Conservation (phyloP, 2,113 vertebrate genomes). For the Percina caprodes region DNA sequence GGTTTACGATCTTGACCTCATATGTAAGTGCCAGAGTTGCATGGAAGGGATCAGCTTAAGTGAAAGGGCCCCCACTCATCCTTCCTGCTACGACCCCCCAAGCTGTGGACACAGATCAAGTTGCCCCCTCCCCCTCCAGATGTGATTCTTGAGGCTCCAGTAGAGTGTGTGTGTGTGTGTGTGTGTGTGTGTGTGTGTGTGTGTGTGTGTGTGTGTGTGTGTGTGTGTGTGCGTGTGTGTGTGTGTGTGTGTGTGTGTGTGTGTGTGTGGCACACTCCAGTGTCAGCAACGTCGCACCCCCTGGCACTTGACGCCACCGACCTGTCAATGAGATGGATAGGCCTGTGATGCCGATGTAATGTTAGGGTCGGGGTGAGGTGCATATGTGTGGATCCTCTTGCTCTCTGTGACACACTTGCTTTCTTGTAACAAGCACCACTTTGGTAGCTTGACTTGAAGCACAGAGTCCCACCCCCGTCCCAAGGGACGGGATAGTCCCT, state of each 20-base stretch:
- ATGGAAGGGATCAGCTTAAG: slow-evolving; percentile 74
- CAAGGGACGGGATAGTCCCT: slow-evolving; percentile 9
- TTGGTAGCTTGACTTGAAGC: slow-evolving; percentile 15
- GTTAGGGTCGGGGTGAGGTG: slow-evolving; percentile 43
- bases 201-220: slow-evolving; percentile 50
- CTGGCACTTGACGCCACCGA: slow-evolving; percentile 79
- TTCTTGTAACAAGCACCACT: slow-evolving; percentile 51
- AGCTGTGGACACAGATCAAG: slow-evolving; percentile 69
- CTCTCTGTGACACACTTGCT: slow-evolving; percentile 55
- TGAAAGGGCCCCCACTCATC: slow-evolving; percentile 70
- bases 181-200: slow-evolving; percentile 56
- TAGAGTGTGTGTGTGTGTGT: slow-evolving; percentile 53
- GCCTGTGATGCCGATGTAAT: slow-evolving; percentile 67
- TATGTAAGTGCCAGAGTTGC: slow-evolving; percentile 71
- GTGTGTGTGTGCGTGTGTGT: slow-evolving; percentile 55
- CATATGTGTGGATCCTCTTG: slow-evolving; percentile 61
- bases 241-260: slow-evolving; percentile 55
- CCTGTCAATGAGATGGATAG: slow-evolving; percentile 84
- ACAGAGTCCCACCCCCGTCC: neutral
- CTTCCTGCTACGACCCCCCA: slow-evolving; percentile 69
- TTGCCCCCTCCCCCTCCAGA: slow-evolving; percentile 78
- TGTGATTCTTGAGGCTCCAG: slow-evolving; percentile 68
- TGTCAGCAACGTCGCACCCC: slow-evolving; percentile 80
- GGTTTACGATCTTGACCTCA: slow-evolving; percentile 79
- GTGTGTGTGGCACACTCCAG: slow-evolving; percentile 66